These are phyloP conservation scores for Carabus problematicus DNA, from an alignment of 2,888 invertebrate species.

Conservation along the genomic window DNA sequence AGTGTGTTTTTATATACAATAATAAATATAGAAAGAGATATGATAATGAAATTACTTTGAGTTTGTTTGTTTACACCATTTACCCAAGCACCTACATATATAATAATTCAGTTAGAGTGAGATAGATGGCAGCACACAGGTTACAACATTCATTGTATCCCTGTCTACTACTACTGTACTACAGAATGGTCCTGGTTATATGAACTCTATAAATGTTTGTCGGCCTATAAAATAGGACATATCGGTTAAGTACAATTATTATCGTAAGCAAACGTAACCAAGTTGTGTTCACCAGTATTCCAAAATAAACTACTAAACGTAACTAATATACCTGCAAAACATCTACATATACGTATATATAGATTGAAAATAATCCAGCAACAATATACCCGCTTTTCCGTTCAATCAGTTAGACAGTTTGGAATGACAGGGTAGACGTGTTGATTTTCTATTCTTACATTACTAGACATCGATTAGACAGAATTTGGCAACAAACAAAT, in stretches of 20 bases:
- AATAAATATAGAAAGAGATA: conserved; percentile 35
- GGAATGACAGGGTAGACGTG: conserved; percentile 39
- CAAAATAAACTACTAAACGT: conserved; percentile 30
- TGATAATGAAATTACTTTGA: conserved; percentile 24
- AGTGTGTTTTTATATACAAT: conserved; percentile 43
- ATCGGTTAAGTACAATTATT: conserved; percentile 41
- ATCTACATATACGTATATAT: conserved; percentile 25
- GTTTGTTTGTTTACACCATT: conserved; percentile 1
- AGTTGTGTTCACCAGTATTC: conserved; percentile 40
- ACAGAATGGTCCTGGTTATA: conserved; percentile 41
- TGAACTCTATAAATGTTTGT: conserved; percentile 32
- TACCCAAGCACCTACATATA: conserved; percentile 4
- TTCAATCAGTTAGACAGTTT: conserved; percentile 28
- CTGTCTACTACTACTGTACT: conserved; percentile 13
- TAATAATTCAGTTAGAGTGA: neutral
- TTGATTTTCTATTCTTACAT: conserved; percentile 30
- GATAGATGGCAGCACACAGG: no score
- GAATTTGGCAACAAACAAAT: no score
- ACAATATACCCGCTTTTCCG: neutral
- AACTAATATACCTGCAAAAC: conserved; percentile 31
- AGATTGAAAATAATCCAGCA: conserved; percentile 27
- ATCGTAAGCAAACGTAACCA: conserved; percentile 38
- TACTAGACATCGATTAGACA: conserved; percentile 13
- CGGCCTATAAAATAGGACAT: conserved; percentile 41
- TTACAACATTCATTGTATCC: no score